Percentiles rank a stretch among this genome's conserved stretches.
These are phyloP conservation scores for Semaprochilodus insignis DNA, from an alignment of 2,797 vertebrate genomes.

Conservation along the genomic window DNA sequence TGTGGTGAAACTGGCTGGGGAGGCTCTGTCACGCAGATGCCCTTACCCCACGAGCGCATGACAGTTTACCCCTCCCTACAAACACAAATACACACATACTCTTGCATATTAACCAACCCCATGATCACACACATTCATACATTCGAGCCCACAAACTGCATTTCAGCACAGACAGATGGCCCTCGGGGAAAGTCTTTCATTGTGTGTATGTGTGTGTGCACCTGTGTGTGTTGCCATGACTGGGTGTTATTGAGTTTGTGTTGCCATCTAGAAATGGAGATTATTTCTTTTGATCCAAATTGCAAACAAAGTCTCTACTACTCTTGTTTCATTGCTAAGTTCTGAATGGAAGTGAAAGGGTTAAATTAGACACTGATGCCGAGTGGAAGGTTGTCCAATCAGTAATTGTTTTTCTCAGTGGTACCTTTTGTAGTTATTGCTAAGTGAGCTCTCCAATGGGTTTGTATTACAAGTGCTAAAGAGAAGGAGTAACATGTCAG, in stretches of 20 bases:
- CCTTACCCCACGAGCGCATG: constrained; percentile 45
- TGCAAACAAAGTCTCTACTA: too few species aligned
- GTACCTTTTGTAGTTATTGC: too few species aligned
- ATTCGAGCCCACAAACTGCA: constrained; percentile 37
- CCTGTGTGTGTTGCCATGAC: background rate
- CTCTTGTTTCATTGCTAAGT: too few species aligned
- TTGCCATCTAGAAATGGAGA: background rate
- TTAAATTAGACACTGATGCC: too few species aligned
- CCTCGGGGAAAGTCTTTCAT: background rate
- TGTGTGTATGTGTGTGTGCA: constrained; percentile 24
- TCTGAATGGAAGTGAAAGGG: too few species aligned
- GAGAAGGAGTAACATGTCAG: too few species aligned
- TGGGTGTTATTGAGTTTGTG: constrained; percentile 17
- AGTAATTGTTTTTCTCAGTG: too few species aligned
- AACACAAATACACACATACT: constrained; percentile 39
- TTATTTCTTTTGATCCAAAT: too few species aligned
- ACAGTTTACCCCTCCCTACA: constrained; percentile 30
- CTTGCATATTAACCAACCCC: constrained; percentile 4
- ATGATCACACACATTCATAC: constrained; percentile 12
- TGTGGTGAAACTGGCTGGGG: constrained; percentile 49
- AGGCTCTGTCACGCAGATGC: constrained; percentile 57
- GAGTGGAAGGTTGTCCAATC: too few species aligned
- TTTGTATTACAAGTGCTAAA: too few species aligned
- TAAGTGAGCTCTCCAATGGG: too few species aligned
- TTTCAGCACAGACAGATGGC: constrained; percentile 41